Base-by-base conservation (phyloP, 2,113 vertebrate species). In the Pomatorhinus ruficollis region DNA sequence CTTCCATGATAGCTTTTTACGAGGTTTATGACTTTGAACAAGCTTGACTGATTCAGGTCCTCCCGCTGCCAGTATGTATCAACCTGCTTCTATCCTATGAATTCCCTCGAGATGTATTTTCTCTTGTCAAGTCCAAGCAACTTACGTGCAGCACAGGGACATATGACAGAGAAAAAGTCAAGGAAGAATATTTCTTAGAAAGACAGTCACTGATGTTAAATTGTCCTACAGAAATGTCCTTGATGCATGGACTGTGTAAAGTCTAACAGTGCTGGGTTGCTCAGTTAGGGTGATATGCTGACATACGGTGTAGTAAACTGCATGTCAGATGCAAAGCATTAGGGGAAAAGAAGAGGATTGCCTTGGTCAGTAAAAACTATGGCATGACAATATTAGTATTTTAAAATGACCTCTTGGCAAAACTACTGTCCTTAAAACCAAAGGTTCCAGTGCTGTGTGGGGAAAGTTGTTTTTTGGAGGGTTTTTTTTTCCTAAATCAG, bases 251-350 rank as follows among this genome's bases (percentile, higher is more conserved):
- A 15, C 40, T 45, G 4, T 49, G 47, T 68, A 37, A 84, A 77
- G 30, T 68, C 8, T 45, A 61, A 50, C 37, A 39, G 20, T 10
- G 8, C 23, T 76, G n/a, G 13, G 12, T 60, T 79, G 16, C 17
- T 50, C 7, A 5, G 3, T 59, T 27, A 40, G n/a, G 17, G 17
- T 30, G 49, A 30, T 39, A 35, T 0, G 2, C 15, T 4, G 2
- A 18, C 18, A 19, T 44, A 20, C 1, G 2, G 4, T n/a, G 15
- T 45, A 8, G 31, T 33, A 78, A 82, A 65, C 10, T 45, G 12
- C 23, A 31, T 28, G 10, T 65, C 71, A 79, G 22, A 65, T 60
- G 19, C 30, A 64, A 45, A 64, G 12, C 5, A 2, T 10, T 39
- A 66, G 24, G 21, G 2, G 11, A 40, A 47, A 47, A 22, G 27